A percentile compares a stretch with the other conserved stretches of the same genome.
These are phyloP conservation scores for Philopedon plagiatum DNA, from an alignment of 2,888 invertebrate species.

Conservation along the genomic window DNA sequence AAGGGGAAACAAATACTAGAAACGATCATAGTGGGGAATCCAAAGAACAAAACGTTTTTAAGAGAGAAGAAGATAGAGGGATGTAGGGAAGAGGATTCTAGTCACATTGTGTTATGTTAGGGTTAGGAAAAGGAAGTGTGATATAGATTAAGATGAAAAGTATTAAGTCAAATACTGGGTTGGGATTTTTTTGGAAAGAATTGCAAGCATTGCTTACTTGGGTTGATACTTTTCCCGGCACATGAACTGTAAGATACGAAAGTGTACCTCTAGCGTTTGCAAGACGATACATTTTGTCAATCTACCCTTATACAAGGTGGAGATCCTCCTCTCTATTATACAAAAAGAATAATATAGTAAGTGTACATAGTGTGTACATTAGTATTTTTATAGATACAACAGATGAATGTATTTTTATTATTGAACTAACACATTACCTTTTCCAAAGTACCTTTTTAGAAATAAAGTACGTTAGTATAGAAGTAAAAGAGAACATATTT, in stretches of 20 bases:
- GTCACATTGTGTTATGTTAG: slow-evolving; percentile 22
- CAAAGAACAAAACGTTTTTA: slow-evolving; percentile 1
- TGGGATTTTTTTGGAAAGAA: background rate
- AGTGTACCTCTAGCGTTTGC: too few species aligned
- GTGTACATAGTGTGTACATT: too few species aligned
- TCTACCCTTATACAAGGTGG: too few species aligned
- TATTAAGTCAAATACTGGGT: background rate
- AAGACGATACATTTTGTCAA: too few species aligned
- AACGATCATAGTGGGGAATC: background rate
- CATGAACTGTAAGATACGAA: background rate
- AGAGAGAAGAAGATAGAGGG: background rate
- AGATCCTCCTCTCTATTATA: too few species aligned
- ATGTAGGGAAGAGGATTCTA: slow-evolving; percentile 14
- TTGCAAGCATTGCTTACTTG: too few species aligned
- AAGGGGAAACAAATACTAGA: background rate
- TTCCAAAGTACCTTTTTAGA: background rate
- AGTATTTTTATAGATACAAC: background rate
- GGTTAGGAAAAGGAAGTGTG: slow-evolving; percentile 23
- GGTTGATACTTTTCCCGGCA: too few species aligned
- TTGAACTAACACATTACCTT: background rate
- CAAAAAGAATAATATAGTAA: background rate
- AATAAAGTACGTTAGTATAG: background rate
- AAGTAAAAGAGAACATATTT: background rate
- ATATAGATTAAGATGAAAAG: slow-evolving; percentile 15
- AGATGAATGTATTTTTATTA: background rate